Percentiles rank a stretch among this genome's conserved stretches.
Conservation (phyloP, 1,140 invertebrate species). For the Leptopilina boulardi region DNA sequence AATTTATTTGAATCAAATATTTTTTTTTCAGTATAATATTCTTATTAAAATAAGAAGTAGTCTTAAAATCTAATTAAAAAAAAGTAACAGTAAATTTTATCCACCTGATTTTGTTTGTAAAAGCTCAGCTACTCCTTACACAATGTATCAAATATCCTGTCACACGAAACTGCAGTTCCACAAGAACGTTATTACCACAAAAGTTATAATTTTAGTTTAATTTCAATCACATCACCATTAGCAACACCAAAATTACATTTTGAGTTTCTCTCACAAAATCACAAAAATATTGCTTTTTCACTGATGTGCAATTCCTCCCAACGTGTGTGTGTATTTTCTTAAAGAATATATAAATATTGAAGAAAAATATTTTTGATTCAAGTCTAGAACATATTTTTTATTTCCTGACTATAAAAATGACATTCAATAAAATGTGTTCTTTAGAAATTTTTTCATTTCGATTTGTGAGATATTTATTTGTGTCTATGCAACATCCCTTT, state of each 20-base stretch:
- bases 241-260: not conserved
- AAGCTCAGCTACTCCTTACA: constrained; percentile 15
- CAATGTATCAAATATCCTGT: constrained; percentile 8
- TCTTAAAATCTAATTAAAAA: not conserved
- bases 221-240: constrained; percentile 14
- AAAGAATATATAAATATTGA: not conserved
- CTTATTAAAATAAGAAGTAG: too few relatives aligned
- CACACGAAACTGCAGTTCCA: constrained; percentile 1
- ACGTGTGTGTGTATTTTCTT: too few relatives aligned
- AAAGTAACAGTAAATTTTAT: not conserved
- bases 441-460: not conserved
- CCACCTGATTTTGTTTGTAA: not conserved
- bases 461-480: not conserved
- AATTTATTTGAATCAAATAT: too few relatives aligned
- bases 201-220: constrained; percentile 23
- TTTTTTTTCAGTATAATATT: too few relatives aligned
- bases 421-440: not conserved
- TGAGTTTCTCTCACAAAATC: not conserved
- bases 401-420: not conserved
- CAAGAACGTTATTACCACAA: not conserved
- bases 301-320: not conserved
- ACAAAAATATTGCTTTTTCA: not conserved
- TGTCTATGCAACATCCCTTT: not conserved
- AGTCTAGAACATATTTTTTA: too few relatives aligned
- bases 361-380: not conserved